Evolutionary conservation across 2,797 vertebrate species (phyloP).

Genomic region (Gallinago nigripennis): DNA sequence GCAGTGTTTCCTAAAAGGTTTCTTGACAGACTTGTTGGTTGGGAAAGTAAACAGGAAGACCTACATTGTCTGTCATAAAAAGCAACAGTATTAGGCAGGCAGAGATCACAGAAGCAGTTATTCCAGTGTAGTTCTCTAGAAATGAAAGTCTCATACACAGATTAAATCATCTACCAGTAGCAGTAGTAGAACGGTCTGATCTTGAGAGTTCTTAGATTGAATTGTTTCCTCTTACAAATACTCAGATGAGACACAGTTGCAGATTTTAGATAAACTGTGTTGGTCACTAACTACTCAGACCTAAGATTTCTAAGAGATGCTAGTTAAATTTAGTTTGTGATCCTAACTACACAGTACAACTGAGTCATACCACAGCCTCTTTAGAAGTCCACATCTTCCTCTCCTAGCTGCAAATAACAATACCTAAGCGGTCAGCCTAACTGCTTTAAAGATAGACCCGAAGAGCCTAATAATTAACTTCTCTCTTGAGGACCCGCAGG

Average conservation of each 20-base stretch:
- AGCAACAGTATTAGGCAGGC: slow-evolving; percentile 16
- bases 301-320: background rate
- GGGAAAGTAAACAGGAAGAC: slow-evolving; percentile 56
- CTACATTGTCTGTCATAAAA: slow-evolving; percentile 38
- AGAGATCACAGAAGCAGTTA: background rate
- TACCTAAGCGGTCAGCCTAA: background rate
- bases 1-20: slow-evolving; percentile 63
- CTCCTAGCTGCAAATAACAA: background rate
- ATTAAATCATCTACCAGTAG: background rate
- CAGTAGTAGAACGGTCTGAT: background rate
- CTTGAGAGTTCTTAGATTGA: background rate
- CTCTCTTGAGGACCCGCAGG: background rate
- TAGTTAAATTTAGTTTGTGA: background rate
- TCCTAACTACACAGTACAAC: background rate
- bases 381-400: background rate
- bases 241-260: background rate
- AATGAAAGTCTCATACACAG: background rate
- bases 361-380: background rate
- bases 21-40: slow-evolving; percentile 34
- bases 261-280: background rate
- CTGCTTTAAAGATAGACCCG: background rate
- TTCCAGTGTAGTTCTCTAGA: background rate
- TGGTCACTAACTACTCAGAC: background rate
- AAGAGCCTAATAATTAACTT: background rate
- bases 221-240: slow-evolving; percentile 18